Conservation (phyloP, 2,113 vertebrate genomes). For the Sebastes fasciatus region DNA sequence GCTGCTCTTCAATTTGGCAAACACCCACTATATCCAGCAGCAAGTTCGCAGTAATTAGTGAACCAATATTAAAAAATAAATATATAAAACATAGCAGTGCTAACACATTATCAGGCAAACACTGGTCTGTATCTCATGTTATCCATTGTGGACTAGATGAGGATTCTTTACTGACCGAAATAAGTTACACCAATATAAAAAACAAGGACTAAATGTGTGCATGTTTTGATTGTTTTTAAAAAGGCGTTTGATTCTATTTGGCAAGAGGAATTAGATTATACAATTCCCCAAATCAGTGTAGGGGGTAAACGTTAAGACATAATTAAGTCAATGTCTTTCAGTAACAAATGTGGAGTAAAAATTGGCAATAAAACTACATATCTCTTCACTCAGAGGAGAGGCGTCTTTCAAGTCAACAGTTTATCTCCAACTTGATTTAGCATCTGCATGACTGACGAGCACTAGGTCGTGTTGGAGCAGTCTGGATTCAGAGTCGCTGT, state of each 20-base stretch:
- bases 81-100: neutral
- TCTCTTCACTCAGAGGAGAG: neutral
- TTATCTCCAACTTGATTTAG: neutral
- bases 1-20: constrained; percentile 47
- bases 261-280: neutral
- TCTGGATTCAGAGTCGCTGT: neutral
- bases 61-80: constrained; percentile 19
- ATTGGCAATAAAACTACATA: neutral
- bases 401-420: neutral
- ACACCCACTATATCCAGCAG: constrained; percentile 46
- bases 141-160: neutral
- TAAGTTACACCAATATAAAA: neutral
- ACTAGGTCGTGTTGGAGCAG: neutral
- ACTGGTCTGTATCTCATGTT: neutral
- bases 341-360: neutral
- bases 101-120: neutral
- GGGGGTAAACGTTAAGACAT: too few relatives aligned
- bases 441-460: too few relatives aligned
- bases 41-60: constrained; percentile 4
- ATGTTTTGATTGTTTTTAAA: neutral
- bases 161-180: neutral
- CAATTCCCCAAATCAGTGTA: too few relatives aligned
- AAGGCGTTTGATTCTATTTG: neutral
- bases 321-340: too few relatives aligned
- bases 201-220: neutral